phyloP scores from a whole-genome alignment of 2,113 vertebrate species.

The Leptocoma aspasia region DNA sequence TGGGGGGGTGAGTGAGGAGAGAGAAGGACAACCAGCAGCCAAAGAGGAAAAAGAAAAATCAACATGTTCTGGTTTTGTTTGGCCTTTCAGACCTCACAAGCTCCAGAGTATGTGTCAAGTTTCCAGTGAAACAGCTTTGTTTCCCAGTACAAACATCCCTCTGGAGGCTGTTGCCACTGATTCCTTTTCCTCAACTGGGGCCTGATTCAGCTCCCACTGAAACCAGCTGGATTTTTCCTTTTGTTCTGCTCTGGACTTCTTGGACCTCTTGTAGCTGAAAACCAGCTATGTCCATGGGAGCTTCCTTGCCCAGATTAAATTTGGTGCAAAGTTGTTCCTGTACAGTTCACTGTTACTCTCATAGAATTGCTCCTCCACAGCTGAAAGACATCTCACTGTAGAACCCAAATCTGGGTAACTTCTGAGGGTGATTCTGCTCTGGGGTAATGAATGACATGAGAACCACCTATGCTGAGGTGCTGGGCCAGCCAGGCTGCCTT shows the following conservation, averaged over 20 bases:
- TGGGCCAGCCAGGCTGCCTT: background rate
- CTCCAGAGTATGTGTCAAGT: background rate
- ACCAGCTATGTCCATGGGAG: background rate
- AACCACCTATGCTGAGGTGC: background rate
- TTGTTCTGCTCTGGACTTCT: background rate
- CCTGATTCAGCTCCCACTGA: background rate
- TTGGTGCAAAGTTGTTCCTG: background rate
- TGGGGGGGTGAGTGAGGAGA: background rate
- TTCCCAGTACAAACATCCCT: background rate
- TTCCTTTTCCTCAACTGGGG: background rate
- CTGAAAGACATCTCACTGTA: background rate
- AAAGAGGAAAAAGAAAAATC: background rate
- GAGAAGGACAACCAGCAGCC: background rate
- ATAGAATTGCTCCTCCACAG: background rate
- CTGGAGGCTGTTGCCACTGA: background rate
- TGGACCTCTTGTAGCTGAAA: background rate
- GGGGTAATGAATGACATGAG: fast-evolving
- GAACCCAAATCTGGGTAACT: background rate
- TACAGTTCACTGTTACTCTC: background rate
- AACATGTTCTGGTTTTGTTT: background rate
- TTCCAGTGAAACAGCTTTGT: background rate
- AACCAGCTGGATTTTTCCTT: background rate
- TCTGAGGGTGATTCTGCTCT: background rate
- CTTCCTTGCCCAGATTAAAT: background rate
- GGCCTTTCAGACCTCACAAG: background rate